A percentile compares a stretch with the other conserved stretches of the same genome.
Evolutionary conservation across 2,797 vertebrate genomes (phyloP).

Genomic region (Vultur gryphus): DNA sequence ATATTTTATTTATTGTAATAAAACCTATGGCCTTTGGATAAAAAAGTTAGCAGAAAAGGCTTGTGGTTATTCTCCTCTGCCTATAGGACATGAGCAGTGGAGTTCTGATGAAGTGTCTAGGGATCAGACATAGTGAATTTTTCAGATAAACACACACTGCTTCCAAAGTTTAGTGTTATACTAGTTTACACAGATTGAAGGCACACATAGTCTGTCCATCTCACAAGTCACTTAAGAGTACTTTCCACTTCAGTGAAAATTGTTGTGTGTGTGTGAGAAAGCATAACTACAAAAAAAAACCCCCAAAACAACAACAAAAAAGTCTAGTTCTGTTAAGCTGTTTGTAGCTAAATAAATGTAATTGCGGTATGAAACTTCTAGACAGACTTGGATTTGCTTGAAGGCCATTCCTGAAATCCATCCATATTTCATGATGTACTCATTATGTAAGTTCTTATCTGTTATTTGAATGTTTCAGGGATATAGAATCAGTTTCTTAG

Average conservation of each 20-base stretch:
- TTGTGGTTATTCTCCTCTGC: not conserved
- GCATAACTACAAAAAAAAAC: not conserved
- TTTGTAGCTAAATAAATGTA: constrained; percentile 35
- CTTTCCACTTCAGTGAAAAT: constrained; percentile 34
- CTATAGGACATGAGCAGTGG: not conserved
- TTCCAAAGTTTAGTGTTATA: not conserved
- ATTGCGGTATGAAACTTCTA: not conserved
- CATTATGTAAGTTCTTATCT: not conserved
- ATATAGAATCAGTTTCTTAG: constrained; percentile 49
- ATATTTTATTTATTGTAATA: not conserved
- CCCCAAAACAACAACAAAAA: not conserved
- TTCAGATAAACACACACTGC: not conserved
- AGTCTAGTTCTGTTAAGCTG: not conserved
- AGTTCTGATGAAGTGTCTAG: not conserved
- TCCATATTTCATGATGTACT: not conserved
- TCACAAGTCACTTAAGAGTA: not conserved
- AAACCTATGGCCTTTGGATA: not conserved
- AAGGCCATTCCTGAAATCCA: constrained; percentile 24
- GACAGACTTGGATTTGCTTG: constrained; percentile 5
- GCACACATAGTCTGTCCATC: not conserved
- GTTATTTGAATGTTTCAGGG: constrained; percentile 37
- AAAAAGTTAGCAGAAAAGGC: not conserved
- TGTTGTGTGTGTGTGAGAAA: not conserved
- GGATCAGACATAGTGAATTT: not conserved
- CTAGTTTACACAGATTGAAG: not conserved